phyloP scores from a whole-genome alignment of 2,888 invertebrate species.

The Nomada flava region DNA sequence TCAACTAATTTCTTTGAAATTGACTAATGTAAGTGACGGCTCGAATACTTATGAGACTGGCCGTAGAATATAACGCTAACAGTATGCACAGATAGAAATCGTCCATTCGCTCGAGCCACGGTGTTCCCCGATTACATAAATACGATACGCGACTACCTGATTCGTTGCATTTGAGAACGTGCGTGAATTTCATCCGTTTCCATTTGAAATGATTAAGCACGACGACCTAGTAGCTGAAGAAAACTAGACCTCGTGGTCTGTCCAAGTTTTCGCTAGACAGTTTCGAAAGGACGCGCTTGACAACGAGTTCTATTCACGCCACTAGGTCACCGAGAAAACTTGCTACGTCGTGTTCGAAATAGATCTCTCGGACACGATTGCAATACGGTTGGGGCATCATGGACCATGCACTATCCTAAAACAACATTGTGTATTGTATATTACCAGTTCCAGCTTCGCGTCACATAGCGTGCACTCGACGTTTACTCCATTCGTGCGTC shows the following conservation, averaged over 20 bases:
- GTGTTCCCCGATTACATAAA: background rate
- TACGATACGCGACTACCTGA: constrained; percentile 8
- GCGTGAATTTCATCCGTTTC: constrained; percentile 32
- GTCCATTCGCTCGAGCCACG: background rate
- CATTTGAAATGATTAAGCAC: constrained; percentile 57
- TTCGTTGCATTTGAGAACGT: constrained; percentile 15
- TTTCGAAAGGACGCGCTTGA: constrained; percentile 77
- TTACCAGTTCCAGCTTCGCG: background rate
- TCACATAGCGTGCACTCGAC: background rate
- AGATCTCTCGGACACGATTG: constrained; percentile 68
- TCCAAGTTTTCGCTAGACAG: constrained; percentile 76
- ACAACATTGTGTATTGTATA: constrained; percentile 25
- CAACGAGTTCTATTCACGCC: constrained; percentile 80
- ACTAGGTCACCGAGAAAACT: constrained; percentile 80
- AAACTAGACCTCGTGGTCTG: constrained; percentile 67
- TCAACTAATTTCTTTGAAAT: no score
- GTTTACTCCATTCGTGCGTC: background rate
- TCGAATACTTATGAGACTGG: no score
- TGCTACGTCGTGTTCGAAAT: constrained; percentile 72
- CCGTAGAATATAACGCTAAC: background rate
- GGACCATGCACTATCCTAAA: constrained; percentile 35
- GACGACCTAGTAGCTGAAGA: constrained; percentile 65
- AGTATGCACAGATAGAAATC: background rate
- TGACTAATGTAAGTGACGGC: no score
- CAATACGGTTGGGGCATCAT: constrained; percentile 60